Evolutionary conservation across 2,888 invertebrate species (phyloP).

Genomic region (Archips xylosteana): DNA sequence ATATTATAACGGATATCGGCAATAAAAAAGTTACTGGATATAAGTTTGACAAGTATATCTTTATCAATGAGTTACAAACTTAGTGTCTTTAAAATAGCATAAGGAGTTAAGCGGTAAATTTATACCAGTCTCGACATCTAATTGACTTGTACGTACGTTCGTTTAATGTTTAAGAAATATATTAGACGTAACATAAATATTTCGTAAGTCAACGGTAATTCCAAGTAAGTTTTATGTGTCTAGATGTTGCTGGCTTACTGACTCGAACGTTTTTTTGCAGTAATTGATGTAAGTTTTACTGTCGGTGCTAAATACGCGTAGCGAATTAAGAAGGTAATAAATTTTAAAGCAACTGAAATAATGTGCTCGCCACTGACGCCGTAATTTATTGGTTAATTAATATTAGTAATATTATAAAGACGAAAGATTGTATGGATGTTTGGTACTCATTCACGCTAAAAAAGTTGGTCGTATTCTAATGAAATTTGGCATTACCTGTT

Average conservation of each 20-base stretch:
- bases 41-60: background rate
- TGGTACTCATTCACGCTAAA: no score
- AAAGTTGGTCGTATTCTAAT: no score
- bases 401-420: background rate
- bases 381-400: slow-evolving; percentile 9
- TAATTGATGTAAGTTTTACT: slow-evolving; percentile 12
- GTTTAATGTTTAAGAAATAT: slow-evolving; percentile 35
- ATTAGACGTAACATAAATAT: slow-evolving; percentile 35
- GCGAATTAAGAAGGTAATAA: slow-evolving; percentile 45
- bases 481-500: no score
- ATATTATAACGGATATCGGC: background rate
- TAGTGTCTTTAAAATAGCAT: slow-evolving; percentile 11
- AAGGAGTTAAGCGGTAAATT: slow-evolving; percentile 19
- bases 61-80: background rate
- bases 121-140: slow-evolving; percentile 20
- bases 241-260: slow-evolving; percentile 12
- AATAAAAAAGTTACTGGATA: background rate
- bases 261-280: slow-evolving; percentile 23
- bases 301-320: slow-evolving; percentile 48
- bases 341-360: slow-evolving; percentile 37
- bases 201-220: slow-evolving; percentile 35
- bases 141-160: slow-evolving; percentile 35
- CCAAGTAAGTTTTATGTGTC: slow-evolving; percentile 31
- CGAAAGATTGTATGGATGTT: no score
- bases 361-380: background rate